Percentiles rank a stretch among this genome's conserved stretches.
These are phyloP conservation scores for Ornithorhynchus anatinus DNA, from an alignment of 2,113 vertebrate species.

Conservation along the genomic window DNA sequence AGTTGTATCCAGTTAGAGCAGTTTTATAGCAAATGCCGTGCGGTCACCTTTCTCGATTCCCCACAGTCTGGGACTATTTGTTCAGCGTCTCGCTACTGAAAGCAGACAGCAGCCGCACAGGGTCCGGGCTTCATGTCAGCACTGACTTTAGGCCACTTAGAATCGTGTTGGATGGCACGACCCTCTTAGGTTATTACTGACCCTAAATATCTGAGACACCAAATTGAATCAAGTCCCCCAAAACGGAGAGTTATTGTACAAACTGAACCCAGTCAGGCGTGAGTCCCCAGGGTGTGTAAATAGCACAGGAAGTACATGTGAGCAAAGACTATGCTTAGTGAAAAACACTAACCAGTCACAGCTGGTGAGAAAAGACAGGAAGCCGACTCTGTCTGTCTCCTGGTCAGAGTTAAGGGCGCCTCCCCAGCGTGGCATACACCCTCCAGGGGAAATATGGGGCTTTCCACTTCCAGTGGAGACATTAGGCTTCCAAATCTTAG, in stretches of 20 bases:
- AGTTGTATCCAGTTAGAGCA: not conserved
- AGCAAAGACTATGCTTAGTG: not conserved
- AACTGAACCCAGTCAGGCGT: not conserved
- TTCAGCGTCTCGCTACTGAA: not conserved
- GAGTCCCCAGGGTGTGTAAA: not conserved
- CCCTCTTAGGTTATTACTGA: not conserved
- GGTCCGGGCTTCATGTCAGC: rapidly evolving
- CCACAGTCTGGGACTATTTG: no score
- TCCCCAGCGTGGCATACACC: conserved; percentile 25
- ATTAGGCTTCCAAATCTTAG: not conserved
- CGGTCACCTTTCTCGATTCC: no score
- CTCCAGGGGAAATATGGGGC: conserved; percentile 6
- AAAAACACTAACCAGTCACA: not conserved
- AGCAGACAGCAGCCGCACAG: not conserved
- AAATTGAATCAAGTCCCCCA: conserved; percentile 15
- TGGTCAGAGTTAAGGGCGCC: not conserved
- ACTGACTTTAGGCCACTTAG: not conserved
- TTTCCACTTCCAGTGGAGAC: conserved; percentile 30
- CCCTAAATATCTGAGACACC: no score
- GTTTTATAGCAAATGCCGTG: not conserved
- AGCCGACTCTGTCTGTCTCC: not conserved
- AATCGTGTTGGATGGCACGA: rapidly evolving
- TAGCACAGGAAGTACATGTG: not conserved
- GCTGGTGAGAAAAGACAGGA: conserved; percentile 3
- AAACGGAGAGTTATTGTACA: not conserved